phyloP scores from a whole-genome alignment of 2,797 vertebrate species.

The Miichthys miiuy region DNA sequence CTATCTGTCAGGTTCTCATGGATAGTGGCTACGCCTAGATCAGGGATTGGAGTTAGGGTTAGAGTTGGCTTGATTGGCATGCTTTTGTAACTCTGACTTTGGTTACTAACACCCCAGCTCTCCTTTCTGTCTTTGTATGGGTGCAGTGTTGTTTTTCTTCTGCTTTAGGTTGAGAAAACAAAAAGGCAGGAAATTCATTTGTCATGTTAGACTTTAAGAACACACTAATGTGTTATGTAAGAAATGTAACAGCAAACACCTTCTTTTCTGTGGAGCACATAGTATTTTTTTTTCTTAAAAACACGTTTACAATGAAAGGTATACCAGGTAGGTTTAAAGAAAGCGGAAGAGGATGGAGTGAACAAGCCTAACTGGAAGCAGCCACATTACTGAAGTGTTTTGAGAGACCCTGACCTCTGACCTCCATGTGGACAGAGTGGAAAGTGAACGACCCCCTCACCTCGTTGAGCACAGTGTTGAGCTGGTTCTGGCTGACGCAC shows the following conservation, averaged over 20 bases:
- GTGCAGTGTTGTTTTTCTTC: too few relatives aligned
- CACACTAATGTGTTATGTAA: too few relatives aligned
- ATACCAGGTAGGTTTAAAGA: neutral
- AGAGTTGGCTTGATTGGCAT: too few relatives aligned
- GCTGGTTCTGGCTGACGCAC: slow-evolving; percentile 75
- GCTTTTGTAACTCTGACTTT: too few relatives aligned
- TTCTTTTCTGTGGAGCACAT: neutral
- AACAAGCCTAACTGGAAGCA: neutral
- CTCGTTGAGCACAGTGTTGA: slow-evolving; percentile 76
- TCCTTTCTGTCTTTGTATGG: too few relatives aligned
- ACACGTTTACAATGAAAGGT: neutral
- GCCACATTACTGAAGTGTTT: neutral
- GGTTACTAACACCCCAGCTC: too few relatives aligned
- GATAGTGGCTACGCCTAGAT: too few relatives aligned
- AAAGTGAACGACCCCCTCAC: slow-evolving; percentile 48
- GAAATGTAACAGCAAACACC: neutral
- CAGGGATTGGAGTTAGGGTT: too few relatives aligned
- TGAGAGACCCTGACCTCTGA: neutral
- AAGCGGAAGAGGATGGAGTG: neutral
- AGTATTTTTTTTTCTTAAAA: neutral
- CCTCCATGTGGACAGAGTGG: neutral
- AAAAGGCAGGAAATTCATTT: too few relatives aligned
- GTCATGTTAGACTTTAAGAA: too few relatives aligned
- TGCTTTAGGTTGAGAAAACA: too few relatives aligned
- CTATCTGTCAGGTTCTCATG: too few relatives aligned